phyloP scores from a whole-genome alignment of 2,797 vertebrate species.

The Cryptoprocta ferox region DNA sequence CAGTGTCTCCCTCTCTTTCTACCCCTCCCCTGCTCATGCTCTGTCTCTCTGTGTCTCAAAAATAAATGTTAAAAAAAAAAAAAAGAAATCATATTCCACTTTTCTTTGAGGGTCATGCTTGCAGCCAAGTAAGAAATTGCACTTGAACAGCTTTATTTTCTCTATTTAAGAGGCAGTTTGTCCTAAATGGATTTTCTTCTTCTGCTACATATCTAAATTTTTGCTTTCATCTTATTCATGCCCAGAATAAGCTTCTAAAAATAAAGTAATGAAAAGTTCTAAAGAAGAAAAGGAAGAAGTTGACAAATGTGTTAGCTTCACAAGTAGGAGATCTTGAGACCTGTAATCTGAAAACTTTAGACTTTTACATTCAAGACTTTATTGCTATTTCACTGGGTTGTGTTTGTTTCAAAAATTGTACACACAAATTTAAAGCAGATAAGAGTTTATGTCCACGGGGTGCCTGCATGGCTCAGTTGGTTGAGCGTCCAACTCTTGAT shows the following conservation, averaged over 20 bases:
- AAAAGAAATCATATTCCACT: background rate
- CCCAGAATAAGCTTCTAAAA: conserved; percentile 63
- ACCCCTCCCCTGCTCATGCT: no score
- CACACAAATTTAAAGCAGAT: conserved; percentile 31
- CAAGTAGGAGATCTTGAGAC: background rate
- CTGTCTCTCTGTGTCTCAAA: no score
- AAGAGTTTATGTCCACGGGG: background rate
- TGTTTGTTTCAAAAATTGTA: conserved; percentile 17
- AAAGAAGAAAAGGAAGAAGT: conserved; percentile 32
- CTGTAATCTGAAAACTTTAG: background rate
- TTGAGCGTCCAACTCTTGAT: no score
- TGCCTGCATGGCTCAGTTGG: no score
- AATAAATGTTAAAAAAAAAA: no score
- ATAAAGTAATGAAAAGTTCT: conserved; percentile 61
- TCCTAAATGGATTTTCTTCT: conserved; percentile 63
- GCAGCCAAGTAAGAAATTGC: background rate
- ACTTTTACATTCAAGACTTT: conserved; percentile 1
- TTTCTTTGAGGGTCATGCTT: background rate
- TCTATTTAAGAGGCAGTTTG: conserved; percentile 12
- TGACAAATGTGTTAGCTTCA: conserved; percentile 32
- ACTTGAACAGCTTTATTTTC: conserved; percentile 28
- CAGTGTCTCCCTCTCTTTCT: no score
- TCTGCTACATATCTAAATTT: conserved; percentile 43
- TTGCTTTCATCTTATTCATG: conserved; percentile 57
- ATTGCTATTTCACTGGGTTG: background rate